Evolutionary conservation across 2,797 vertebrate species (phyloP).

Genomic region (Sphenopsis melanotis): DNA sequence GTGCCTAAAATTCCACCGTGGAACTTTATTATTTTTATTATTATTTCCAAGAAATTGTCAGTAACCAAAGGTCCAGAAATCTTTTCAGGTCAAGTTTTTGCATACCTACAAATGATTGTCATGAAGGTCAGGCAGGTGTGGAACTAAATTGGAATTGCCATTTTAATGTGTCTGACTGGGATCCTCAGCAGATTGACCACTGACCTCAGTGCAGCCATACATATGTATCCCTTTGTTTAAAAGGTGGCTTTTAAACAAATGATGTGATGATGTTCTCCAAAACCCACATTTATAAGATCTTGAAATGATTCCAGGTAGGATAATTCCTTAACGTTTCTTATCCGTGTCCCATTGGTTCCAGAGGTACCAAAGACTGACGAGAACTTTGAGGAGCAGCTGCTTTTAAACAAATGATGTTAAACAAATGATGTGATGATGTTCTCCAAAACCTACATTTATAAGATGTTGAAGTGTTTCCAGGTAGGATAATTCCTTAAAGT

Average conservation of each 20-base stretch:
- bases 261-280: neutral
- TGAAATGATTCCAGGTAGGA: neutral
- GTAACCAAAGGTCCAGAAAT: neutral
- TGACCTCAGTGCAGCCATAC: neutral
- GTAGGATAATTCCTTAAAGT: neutral
- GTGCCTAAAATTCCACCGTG: neutral
- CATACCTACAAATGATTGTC: neutral
- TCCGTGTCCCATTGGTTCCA: constrained; percentile 57
- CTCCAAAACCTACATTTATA: neutral
- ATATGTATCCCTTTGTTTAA: too few relatives aligned
- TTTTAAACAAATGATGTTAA: too few relatives aligned
- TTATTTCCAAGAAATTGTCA: neutral
- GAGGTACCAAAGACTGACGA: too few relatives aligned
- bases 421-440: neutral
- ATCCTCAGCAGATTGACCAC: neutral
- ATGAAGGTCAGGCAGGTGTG: neutral
- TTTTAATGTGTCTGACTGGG: neutral
- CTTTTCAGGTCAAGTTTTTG: neutral
- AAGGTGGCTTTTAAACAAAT: too few relatives aligned
- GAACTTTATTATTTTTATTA: neutral
- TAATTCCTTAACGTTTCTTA: neutral
- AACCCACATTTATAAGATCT: neutral
- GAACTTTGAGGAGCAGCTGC: too few relatives aligned
- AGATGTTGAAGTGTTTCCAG: neutral
- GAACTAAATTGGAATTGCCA: neutral